phyloP scores from a whole-genome alignment of 2,797 vertebrate genomes.

The Orestias chungarensis region DNA sequence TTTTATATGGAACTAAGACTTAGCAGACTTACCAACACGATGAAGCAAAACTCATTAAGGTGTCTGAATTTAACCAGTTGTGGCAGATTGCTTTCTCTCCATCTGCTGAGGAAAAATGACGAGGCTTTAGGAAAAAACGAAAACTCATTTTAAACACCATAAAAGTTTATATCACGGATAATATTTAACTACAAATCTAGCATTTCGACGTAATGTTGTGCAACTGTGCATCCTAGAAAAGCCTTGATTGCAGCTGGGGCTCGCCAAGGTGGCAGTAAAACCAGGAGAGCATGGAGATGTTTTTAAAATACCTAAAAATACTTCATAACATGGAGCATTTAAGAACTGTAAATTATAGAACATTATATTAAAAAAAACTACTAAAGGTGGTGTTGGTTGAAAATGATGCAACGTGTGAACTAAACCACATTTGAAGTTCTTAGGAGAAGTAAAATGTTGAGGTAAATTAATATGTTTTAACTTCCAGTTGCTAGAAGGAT shows the following conservation, averaged over 20 bases:
- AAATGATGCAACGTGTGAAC: neutral
- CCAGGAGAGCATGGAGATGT: neutral
- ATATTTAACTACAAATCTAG: neutral
- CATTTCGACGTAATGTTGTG: neutral
- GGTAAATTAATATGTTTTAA: neutral
- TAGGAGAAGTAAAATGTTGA: neutral
- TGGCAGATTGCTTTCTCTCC: neutral
- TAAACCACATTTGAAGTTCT: neutral
- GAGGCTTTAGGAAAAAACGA: neutral
- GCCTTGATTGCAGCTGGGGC: neutral
- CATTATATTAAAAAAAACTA: neutral
- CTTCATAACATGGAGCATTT: neutral
- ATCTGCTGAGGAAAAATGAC: conserved; percentile 4
- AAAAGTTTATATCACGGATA: neutral
- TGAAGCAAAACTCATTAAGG: neutral
- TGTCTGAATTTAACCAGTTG: neutral
- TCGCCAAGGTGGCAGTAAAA: neutral
- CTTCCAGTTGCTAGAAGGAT: neutral
- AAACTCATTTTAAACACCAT: conserved; percentile 7
- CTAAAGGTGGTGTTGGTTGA: neutral
- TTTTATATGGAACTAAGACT: neutral
- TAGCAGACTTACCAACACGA: neutral
- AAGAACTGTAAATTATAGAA: neutral
- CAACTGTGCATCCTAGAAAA: neutral
- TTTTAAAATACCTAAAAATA: neutral